These are phyloP conservation scores for Nasonia giraulti DNA, from an alignment of 1,140 invertebrate species.

Conservation along the genomic window DNA sequence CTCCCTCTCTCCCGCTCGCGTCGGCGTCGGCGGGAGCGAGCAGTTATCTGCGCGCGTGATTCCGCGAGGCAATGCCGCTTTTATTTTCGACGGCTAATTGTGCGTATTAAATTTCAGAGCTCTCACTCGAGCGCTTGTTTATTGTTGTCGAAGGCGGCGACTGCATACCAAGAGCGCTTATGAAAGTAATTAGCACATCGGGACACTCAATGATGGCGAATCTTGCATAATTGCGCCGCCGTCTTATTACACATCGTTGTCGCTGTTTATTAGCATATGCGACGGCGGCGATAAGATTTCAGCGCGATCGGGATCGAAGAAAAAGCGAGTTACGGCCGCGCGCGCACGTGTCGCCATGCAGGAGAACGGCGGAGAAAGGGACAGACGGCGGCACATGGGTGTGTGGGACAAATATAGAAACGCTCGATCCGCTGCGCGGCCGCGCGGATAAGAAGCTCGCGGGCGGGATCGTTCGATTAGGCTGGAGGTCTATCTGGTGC, in stretches of 20 bases:
- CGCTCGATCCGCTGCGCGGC: slow-evolving; percentile 23
- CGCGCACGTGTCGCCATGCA: slow-evolving; percentile 28
- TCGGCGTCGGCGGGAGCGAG: neutral
- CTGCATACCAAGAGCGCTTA: neutral
- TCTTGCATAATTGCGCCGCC: neutral
- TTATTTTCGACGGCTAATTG: neutral
- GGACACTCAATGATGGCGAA: neutral
- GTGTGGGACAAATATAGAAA: slow-evolving; percentile 44
- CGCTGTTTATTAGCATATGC: no score
- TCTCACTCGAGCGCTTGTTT: neutral
- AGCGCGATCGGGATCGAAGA: no score
- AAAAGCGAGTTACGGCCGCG: no score
- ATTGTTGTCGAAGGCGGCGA: neutral
- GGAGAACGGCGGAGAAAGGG: slow-evolving; percentile 50
- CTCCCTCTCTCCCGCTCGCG: neutral
- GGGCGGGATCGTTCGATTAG: neutral
- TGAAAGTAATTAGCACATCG: slow-evolving; percentile 3
- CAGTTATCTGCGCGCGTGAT: neutral
- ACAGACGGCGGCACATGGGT: slow-evolving; percentile 39
- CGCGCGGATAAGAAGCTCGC: slow-evolving; percentile 2
- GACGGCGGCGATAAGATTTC: no score
- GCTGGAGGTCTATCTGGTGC: neutral
- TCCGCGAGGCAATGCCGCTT: neutral
- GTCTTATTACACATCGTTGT: no score
- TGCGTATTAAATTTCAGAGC: slow-evolving; percentile 15